Percentiles rank a stretch among this genome's conserved stretches.
Evolutionary conservation across 2,797 vertebrate genomes (phyloP).

Genomic region (Lagodon rhomboides): DNA sequence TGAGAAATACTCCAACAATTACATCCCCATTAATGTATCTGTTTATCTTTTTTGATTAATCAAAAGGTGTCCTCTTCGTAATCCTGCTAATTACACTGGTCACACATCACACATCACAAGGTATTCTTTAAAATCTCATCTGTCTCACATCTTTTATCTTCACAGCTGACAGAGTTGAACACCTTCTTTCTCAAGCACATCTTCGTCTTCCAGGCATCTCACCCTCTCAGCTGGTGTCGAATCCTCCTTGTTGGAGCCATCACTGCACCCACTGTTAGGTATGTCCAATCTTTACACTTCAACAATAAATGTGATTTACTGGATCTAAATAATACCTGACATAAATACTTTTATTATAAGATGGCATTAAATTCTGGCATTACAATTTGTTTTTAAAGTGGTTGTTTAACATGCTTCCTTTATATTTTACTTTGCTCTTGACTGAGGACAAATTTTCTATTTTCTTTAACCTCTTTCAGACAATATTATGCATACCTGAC

Average conservation of each 20-base stretch:
- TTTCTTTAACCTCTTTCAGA: constrained; percentile 78
- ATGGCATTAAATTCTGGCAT: not conserved
- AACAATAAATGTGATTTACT: constrained; percentile 1
- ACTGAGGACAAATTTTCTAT: not conserved
- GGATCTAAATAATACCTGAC: not conserved
- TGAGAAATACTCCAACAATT: not conserved
- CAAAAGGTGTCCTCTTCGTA: not conserved
- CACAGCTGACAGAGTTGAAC: constrained; percentile 95
- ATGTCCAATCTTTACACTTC: constrained; percentile 46
- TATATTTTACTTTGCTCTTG: not conserved
- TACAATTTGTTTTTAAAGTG: not conserved
- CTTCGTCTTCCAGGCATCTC: constrained; percentile 96
- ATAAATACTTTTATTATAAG: not conserved
- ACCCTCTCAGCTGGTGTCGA: constrained; percentile 94
- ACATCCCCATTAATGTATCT: not conserved
- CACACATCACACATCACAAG: not conserved
- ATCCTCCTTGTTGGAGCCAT: constrained; percentile 95
- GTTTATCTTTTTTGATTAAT: not conserved
- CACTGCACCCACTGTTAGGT: constrained; percentile 97
- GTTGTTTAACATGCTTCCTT: not conserved
- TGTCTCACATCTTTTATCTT: not conserved
- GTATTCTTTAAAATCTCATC: not conserved
- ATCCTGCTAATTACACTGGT: not conserved
- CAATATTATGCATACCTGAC: constrained; percentile 98
- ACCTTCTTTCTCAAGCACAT: constrained; percentile 99